Percentiles rank a stretch among this genome's conserved stretches.
phyloP scores from a whole-genome alignment of 2,113 vertebrate genomes.

The Lepidothrix coronata region DNA sequence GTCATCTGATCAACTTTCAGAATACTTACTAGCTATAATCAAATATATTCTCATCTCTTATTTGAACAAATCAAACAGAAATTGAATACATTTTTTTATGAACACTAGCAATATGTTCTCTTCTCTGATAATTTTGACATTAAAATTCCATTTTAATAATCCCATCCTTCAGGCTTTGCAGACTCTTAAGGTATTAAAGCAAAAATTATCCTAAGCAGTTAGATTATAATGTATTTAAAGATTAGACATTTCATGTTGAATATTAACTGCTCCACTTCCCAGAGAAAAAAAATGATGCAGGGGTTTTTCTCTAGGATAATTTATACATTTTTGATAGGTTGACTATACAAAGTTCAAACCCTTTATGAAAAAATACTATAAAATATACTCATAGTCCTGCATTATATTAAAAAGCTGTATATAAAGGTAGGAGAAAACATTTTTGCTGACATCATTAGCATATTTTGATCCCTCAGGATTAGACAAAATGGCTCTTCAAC shows the following conservation, averaged over 20 bases:
- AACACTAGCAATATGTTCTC: constrained; percentile 88
- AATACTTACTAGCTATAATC: constrained; percentile 77
- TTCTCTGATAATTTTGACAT: constrained; percentile 97
- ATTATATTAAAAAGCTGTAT: constrained; percentile 8
- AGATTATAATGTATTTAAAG: constrained; percentile 94
- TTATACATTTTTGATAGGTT: constrained; percentile 69
- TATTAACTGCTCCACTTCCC: constrained; percentile 92
- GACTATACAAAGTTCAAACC: constrained; percentile 60
- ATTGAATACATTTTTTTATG: constrained; percentile 82
- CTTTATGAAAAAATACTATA: constrained; percentile 23
- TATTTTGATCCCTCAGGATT: constrained; percentile 40
- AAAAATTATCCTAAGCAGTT: constrained; percentile 98
- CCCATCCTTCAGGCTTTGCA: constrained; percentile 99
- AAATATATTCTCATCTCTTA: constrained; percentile 81
- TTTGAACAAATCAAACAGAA: constrained; percentile 81
- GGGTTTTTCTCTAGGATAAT: constrained; percentile 42
- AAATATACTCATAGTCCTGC: constrained; percentile 6
- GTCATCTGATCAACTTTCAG: constrained; percentile 78
- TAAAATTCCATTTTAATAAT: constrained; percentile 99
- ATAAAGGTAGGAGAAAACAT: constrained; percentile 21
- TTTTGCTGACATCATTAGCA: constrained; percentile 16
- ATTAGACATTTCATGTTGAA: constrained; percentile 96
- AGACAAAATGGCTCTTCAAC: constrained; percentile 11
- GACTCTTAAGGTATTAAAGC: constrained; percentile 99
- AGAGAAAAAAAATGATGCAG: constrained; percentile 75